Evolutionary conservation across 2,888 invertebrate species (phyloP).

Genomic region (Phengaris alcon): DNA sequence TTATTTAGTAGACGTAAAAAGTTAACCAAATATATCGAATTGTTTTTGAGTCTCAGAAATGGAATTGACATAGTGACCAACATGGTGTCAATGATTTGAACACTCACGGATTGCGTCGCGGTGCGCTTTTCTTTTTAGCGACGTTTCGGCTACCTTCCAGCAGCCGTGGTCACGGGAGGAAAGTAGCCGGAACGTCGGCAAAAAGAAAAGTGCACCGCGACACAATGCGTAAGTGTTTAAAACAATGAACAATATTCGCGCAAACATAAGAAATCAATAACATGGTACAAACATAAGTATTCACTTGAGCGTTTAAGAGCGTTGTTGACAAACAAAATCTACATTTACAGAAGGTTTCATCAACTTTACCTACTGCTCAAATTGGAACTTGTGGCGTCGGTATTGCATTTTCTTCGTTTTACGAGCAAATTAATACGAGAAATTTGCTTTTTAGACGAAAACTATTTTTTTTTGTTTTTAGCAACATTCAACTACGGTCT

Average conservation of each 20-base stretch:
- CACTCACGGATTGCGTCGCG: no score
- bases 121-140: no score
- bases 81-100: no score
- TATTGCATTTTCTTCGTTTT: constrained; percentile 10
- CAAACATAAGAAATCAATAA: no score
- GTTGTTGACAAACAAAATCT: constrained; percentile 15
- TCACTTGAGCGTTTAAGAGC: background rate
- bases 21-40: background rate
- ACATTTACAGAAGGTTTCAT: constrained; percentile 19
- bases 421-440: background rate
- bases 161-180: no score
- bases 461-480: constrained; percentile 10
- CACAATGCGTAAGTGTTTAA: no score
- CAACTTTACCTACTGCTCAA: constrained; percentile 14
- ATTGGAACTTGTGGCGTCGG: background rate
- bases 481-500: background rate
- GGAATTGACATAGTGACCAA: constrained; percentile 2
- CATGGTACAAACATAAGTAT: background rate
- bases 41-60: background rate
- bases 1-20: no score
- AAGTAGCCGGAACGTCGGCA: no score
- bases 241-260: no score
- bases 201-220: no score
- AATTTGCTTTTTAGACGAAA: constrained; percentile 3
- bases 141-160: no score